Conservation (phyloP, 2,797 vertebrate species). For the Esox masquinongy region DNA sequence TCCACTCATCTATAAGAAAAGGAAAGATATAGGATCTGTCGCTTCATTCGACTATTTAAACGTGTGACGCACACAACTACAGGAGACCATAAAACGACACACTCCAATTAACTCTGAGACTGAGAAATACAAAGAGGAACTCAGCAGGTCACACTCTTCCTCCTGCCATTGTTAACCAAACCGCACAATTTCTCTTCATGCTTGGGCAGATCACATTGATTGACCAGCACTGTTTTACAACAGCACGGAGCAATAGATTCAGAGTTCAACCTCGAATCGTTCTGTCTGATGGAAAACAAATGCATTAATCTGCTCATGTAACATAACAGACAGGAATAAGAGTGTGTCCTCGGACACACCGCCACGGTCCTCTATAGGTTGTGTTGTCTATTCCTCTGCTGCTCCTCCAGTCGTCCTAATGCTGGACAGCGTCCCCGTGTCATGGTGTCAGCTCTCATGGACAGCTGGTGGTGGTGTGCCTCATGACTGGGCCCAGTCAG, state of each 20-base stretch:
- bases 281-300: slow-evolving; percentile 20
- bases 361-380: slow-evolving; percentile 7
- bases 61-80: not conserved
- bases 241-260: not conserved
- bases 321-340: slow-evolving; percentile 16
- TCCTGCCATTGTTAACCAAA: not conserved
- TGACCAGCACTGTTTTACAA: not conserved
- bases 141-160: not conserved
- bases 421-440: slow-evolving; percentile 22
- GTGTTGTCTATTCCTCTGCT: slow-evolving; percentile 9
- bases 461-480: slow-evolving; percentile 43
- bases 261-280: not conserved
- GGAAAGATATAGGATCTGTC: not conserved
- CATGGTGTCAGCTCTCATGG: slow-evolving; percentile 41
- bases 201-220: not conserved
- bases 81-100: not conserved
- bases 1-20: slow-evolving; percentile 2
- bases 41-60: not conserved
- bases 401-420: slow-evolving; percentile 24
- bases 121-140: not conserved
- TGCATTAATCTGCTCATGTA: slow-evolving; percentile 19
- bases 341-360: slow-evolving; percentile 22
- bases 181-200: not conserved
- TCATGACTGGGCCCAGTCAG: slow-evolving; percentile 22
- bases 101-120: not conserved